Evolutionary conservation across 53 echinoderm and acorn worm species (phyloP), one percentile per base, ranked within the genome.

Genomic region (Zoroaster sp.): DNA sequence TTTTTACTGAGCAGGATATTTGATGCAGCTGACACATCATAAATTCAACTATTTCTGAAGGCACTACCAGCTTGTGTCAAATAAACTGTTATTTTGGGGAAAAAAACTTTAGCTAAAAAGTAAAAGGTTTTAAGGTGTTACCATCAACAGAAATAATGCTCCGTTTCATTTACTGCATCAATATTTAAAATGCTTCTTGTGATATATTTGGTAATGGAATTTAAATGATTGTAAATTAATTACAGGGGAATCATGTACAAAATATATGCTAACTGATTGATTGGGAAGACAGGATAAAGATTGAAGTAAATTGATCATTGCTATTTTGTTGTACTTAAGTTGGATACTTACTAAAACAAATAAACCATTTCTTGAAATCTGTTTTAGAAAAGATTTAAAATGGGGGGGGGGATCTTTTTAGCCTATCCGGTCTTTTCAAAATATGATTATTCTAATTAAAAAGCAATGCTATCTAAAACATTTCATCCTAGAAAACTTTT

Each of bases 131-230:
- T 82, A 66, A 68, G 40, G 44, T 52, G 34, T 66, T 42, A 32
- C 43, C 41, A 15, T 13, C 65, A 53, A 4, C 28, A 14, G 33
- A 82, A 68, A 82, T 68, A 34, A 41, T 18, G 38, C 68, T 7
- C 43, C 66, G 66, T 82, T 82, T 82, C 82, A 68, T 82, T 44
- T 42, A 0, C 7, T 4, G 68, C 35, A 13, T 17, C 9, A 67
- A 9, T 66, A 66, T n/a, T 66, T 82, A 13, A 37, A 43, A 23
- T 25, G 44, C 78, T 53, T 2, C 35, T 23, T 35, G 32, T 35
- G 55, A 68, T 82, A 67, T 66, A 82, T 82, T 68, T 41, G 66
- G 82, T 43, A 82, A 67, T 43, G 82, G 82, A 68, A 82, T 82
- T 45, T 44, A 41, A 82, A 66, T 82, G 39, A 66, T 66, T 18